Base-by-base conservation (phyloP, 2,113 vertebrate genomes). In the Hippocampus barbouri region DNA sequence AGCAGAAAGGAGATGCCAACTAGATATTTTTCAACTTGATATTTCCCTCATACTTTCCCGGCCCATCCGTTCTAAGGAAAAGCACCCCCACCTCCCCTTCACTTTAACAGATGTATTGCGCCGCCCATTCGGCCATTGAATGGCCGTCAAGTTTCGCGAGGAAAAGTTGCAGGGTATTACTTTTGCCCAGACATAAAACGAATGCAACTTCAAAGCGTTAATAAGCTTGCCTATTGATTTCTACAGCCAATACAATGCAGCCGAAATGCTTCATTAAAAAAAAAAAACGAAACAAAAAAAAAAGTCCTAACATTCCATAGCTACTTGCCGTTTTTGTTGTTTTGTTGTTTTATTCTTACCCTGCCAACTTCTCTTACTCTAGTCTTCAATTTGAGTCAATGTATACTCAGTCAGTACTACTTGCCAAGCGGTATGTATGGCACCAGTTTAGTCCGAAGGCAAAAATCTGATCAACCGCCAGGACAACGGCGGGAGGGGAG, bases 21-120 rank as follows among this genome's bases (percentile, higher is more conserved):
- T 81, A 66, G 74, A 70, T 72, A 77, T 75, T 76, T 82, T 83
- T 85, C 86, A 87, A 86, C 85, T 80, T 87, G 88, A 88, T 60
- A 66, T 77, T 80, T 86, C 78, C 77, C 74, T 80, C 85, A 75
- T 84, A 74, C 79, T 88, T 78, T 84, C 86, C 85, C 79, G 74
- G 83, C 79, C 88, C 88, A 88, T 90, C 89, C 89, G 88, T 85
- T 89, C 81, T 75, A 69, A 74, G 3, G 27, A 83, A 82, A 85
- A 80, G 88, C 1, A 51, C 3, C 18, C 79, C 83, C 86, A 82
- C 76, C 65, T 73, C 75, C 71, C 77, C 51, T 59, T 79, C 83
- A 77, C 86, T 75, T 73, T 59, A 71, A 88, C 79, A 72, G 78
- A 80, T 79, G 80, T 78, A 78, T 80, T 82, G 80, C 85, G 74